Percentiles rank a stretch among this genome's conserved stretches.
Conservation (phyloP, 2,888 invertebrate species). For the Liodrosophila aerea region DNA sequence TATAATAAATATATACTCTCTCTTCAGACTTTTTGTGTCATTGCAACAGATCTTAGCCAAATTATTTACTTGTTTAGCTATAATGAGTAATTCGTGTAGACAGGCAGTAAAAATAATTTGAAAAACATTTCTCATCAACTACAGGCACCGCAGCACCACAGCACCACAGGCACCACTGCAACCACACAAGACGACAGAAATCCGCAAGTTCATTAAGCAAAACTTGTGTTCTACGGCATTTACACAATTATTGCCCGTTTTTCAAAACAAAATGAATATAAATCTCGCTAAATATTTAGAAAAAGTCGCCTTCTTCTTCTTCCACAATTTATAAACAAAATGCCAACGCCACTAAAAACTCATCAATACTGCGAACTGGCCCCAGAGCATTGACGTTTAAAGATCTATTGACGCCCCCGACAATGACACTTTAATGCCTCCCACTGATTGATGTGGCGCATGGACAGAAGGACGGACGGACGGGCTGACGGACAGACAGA, state of each 20-base stretch:
- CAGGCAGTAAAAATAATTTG: slow-evolving; percentile 66
- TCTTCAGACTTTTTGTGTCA: slow-evolving; percentile 56
- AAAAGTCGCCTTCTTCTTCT: too few species aligned
- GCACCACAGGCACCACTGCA: slow-evolving; percentile 3
- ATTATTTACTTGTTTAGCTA: slow-evolving; percentile 70
- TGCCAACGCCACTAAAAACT: slow-evolving; percentile 60
- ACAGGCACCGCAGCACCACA: neutral
- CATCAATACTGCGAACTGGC: slow-evolving; percentile 59
- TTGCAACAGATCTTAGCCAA: slow-evolving; percentile 60
- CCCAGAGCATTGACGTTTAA: slow-evolving; percentile 65
- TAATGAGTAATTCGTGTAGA: slow-evolving; percentile 71
- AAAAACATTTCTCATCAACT: slow-evolving; percentile 22
- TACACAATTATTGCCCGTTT: slow-evolving; percentile 70
- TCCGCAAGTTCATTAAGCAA: slow-evolving; percentile 57
- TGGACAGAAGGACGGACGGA: slow-evolving; percentile 12
- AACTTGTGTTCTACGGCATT: slow-evolving; percentile 55
- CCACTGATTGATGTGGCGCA: slow-evolving; percentile 64
- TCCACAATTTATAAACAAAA: slow-evolving; percentile 70
- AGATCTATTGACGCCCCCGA: slow-evolving; percentile 68
- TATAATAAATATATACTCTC: too few species aligned
- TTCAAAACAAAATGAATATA: slow-evolving; percentile 22
- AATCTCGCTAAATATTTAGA: slow-evolving; percentile 52
- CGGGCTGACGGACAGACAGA: slow-evolving; percentile 37
- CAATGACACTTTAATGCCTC: slow-evolving; percentile 72
- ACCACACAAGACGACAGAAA: slow-evolving; percentile 57